Evolutionary conservation across 2,797 vertebrate species (phyloP).

Genomic region (Tragopan temminckii): DNA sequence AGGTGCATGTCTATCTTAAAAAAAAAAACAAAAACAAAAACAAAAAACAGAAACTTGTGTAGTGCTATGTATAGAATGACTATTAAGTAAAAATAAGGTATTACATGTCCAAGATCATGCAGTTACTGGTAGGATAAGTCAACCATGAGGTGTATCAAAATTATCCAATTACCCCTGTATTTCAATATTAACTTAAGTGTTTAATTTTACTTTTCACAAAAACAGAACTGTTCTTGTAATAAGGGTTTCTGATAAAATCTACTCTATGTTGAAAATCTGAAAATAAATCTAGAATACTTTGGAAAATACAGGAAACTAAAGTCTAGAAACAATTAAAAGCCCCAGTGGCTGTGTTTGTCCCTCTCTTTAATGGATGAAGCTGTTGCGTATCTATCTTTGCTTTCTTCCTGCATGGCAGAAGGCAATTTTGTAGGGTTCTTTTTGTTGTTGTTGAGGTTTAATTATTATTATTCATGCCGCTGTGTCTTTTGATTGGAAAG

Average conservation of each 20-base stretch:
- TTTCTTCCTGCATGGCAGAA: background rate
- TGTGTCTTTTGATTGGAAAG: constrained; percentile 35
- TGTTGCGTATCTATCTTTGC: background rate
- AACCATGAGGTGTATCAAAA: background rate
- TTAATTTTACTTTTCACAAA: background rate
- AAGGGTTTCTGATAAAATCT: background rate
- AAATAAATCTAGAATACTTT: background rate
- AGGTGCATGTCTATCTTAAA: background rate
- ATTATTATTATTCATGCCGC: background rate
- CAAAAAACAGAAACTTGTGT: background rate
- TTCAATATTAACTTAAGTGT: background rate
- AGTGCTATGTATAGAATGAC: background rate
- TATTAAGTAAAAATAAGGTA: background rate
- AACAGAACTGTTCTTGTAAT: background rate
- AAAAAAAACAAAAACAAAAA: background rate
- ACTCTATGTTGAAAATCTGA: background rate
- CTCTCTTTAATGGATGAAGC: background rate
- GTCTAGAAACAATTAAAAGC: background rate
- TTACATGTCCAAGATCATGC: background rate
- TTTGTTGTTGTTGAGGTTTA: background rate
- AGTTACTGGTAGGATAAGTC: background rate
- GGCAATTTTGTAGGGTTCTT: background rate
- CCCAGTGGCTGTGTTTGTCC: background rate
- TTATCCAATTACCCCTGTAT: background rate
- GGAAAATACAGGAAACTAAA: constrained; percentile 1